These are phyloP conservation scores for Hucho hucho DNA, from an alignment of 2,113 vertebrate species.

Conservation along the genomic window DNA sequence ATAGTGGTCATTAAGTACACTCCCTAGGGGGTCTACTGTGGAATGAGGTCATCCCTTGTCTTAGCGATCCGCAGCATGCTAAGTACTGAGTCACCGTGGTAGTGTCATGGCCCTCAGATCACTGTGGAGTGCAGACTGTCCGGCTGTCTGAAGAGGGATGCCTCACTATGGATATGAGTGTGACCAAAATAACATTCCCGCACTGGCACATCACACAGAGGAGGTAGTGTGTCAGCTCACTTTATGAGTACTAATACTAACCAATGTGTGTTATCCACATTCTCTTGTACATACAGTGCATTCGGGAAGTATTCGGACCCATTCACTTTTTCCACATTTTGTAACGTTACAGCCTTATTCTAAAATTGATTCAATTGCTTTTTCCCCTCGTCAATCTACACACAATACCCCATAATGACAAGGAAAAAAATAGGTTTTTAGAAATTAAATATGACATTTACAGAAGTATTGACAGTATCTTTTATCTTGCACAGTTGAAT, in stretches of 20 bases:
- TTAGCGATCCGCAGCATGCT: slow-evolving; percentile 38
- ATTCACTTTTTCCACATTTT: too few relatives aligned
- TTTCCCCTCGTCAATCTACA: too few relatives aligned
- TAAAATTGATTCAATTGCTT: too few relatives aligned
- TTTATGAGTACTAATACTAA: too few relatives aligned
- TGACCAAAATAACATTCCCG: slow-evolving; percentile 40
- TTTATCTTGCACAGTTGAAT: not conserved
- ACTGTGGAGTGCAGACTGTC: not conserved
- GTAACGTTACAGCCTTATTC: too few relatives aligned
- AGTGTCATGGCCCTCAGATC: slow-evolving; percentile 24
- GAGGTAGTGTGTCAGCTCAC: slow-evolving; percentile 19
- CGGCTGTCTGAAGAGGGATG: not conserved
- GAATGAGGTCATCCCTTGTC: slow-evolving; percentile 59
- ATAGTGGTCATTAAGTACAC: slow-evolving; percentile 42
- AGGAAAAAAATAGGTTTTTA: too few relatives aligned
- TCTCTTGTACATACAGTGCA: too few relatives aligned
- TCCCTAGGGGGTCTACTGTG: not conserved
- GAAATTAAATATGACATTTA: too few relatives aligned
- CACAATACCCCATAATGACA: too few relatives aligned
- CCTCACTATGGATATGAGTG: slow-evolving; percentile 22
- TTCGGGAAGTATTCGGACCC: too few relatives aligned
- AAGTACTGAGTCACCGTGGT: slow-evolving; percentile 59
- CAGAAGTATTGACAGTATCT: not conserved
- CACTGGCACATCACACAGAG: slow-evolving; percentile 30
- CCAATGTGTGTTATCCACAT: too few relatives aligned